A percentile compares a stretch with the other conserved stretches of the same genome.
phyloP scores from a whole-genome alignment of 2,888 invertebrate genomes.

The Ophion ellenae region DNA sequence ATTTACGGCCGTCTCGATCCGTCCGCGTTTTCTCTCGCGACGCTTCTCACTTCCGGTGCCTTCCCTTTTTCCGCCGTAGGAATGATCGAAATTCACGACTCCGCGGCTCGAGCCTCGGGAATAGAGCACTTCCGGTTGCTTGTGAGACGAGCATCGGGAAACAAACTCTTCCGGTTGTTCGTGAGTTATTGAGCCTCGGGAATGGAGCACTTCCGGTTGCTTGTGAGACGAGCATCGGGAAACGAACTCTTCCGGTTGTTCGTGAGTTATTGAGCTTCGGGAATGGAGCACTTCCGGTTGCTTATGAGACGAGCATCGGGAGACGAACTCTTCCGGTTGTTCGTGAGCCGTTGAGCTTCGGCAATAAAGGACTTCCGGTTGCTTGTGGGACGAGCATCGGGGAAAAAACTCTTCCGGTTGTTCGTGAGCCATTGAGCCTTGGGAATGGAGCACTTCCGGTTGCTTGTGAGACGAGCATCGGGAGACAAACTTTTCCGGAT shows the following conservation, averaged over 20 bases:
- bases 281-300: not conserved
- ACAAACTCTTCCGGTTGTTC: not conserved
- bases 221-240: not conserved
- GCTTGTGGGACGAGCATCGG: not conserved
- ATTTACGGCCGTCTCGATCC: not conserved
- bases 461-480: not conserved
- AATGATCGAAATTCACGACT: conserved; percentile 9
- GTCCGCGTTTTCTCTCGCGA: not conserved
- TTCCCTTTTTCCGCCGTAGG: conserved; percentile 1
- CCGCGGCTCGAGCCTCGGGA: not conserved
- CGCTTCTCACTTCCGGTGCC: not conserved
- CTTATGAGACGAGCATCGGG: not conserved
- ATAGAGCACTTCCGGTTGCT: not conserved
- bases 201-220: not conserved
- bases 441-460: not conserved
- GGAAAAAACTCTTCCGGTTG: not conserved
- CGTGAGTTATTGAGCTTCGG: not conserved
- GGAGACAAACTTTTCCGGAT: not conserved
- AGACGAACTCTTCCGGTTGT: not conserved
- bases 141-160: no score
- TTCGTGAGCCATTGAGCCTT: no score
- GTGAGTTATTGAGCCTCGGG: not conserved
- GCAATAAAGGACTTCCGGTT: not conserved
- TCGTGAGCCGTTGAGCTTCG: not conserved
- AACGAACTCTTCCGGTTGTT: not conserved